phyloP scores from a whole-genome alignment of 2,888 invertebrate species.

The Drosophila parthenogenetica region DNA sequence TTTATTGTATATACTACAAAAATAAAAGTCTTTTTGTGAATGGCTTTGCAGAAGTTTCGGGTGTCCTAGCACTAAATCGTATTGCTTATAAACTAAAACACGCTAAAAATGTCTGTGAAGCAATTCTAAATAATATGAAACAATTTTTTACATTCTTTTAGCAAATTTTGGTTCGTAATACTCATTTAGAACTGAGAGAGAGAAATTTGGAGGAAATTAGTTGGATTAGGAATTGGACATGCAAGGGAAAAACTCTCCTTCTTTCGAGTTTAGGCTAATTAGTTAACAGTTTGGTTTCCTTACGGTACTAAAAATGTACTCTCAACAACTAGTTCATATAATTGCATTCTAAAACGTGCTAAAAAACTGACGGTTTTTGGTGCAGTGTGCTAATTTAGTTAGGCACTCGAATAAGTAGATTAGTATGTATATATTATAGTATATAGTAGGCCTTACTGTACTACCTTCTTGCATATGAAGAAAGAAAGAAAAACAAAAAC shows the following conservation, averaged over 20 bases:
- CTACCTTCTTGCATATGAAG: slow-evolving; percentile 23
- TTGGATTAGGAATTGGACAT: not conserved
- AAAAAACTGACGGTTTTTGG: slow-evolving; percentile 64
- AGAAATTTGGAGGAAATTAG: slow-evolving; percentile 12
- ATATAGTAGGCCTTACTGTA: slow-evolving; percentile 29
- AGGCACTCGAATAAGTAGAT: slow-evolving; percentile 50
- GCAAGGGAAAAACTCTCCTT: slow-evolving; percentile 9
- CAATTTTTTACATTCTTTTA: slow-evolving; percentile 10
- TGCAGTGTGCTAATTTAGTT: slow-evolving; percentile 52
- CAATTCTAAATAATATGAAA: slow-evolving; percentile 31
- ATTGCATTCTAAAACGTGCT: slow-evolving; percentile 65
- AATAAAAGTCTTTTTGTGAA: slow-evolving; percentile 44
- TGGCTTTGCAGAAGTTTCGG: slow-evolving; percentile 21
- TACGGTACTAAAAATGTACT: slow-evolving; percentile 43
- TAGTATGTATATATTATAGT: slow-evolving; percentile 5
- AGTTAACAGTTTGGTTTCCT: slow-evolving; percentile 44
- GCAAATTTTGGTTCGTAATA: slow-evolving; percentile 54
- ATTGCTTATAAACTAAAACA: slow-evolving; percentile 70
- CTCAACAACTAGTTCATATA: slow-evolving; percentile 42
- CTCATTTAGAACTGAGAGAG: slow-evolving; percentile 59
- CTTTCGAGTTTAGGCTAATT: slow-evolving; percentile 30
- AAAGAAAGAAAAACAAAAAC: slow-evolving; percentile 32
- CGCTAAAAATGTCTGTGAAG: slow-evolving; percentile 50
- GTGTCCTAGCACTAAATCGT: slow-evolving; percentile 35
- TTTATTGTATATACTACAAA: slow-evolving; percentile 46